Base-by-base conservation (phyloP, 2,797 vertebrate species). In the Dallia pectoralis region DNA sequence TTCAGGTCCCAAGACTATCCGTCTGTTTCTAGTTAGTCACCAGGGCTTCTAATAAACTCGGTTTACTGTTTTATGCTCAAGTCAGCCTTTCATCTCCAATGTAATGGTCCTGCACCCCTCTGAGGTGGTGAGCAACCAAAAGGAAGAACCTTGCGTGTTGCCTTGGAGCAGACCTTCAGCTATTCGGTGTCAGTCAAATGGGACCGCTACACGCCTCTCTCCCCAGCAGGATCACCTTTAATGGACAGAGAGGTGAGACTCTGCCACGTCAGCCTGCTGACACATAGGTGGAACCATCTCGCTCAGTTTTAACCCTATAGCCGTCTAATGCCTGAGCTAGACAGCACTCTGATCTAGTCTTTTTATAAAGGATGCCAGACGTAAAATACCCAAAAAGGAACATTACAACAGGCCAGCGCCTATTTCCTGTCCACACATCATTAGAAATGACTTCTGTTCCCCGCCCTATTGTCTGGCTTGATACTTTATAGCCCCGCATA, bases 11-110 rank as follows among this genome's bases (percentile, higher is more conserved):
- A 29, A 64, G 22, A 64, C 40, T 15, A 22, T 67, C 29, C 49
- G 33, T 70, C 30, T 70, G 69, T 59, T 32, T 70, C 51, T 25
- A 59, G 69, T 70, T 70, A 70, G 51, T 22, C 36, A 22, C 49
- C 3, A 30, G 25, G 44, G 11, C 32, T 59, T n/a, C 69, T 36
- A 19, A 53, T 18, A 40, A 32, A 32, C 30, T 12, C 25, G n/a
- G 22, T 61, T 70, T 61, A 70, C 53, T 36, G 32, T 53, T 25
- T 4, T 69, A 19, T 36, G 30, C 30, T 56, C 19, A 16, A 32
- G 29, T 33, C 53, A 25, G 12, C 69, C 69, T 70, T 70, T 70
- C 51, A 70, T 70, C 69, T 70, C 7, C 14, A 30, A 19, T 19
- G 27, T 67, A 27, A 47, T 53, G 30, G 29, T 22, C 29, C 29